Base-by-base conservation (phyloP, 2,113 vertebrate genomes). In the Oryctolagus cuniculus region DNA sequence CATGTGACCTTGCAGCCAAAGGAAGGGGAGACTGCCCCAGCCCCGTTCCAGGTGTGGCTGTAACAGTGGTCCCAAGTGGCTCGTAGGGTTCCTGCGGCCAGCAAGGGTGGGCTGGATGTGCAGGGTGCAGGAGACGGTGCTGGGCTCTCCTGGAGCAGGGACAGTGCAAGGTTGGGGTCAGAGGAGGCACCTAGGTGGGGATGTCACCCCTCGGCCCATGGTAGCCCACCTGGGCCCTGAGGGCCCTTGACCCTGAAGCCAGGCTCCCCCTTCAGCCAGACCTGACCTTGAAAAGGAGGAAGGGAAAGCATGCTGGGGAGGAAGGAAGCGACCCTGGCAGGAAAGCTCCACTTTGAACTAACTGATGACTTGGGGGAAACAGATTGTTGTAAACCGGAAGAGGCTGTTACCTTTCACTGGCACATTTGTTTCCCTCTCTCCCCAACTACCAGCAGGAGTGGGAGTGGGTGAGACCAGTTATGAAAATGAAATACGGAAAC, bases 301-400 rank as follows among this genome's bases (percentile, higher is more conserved):
- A 58, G 55, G 55, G 55, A 58, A 58, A 58, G 19, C 19, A 58
- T 24, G 4, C 64, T 78, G 63, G 55, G 31, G 78, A 87, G 64
- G 51, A 70, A 94, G 92, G 90, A 87, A 89, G 36, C 36, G 19
- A 29, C 22, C 22, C 44, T 70, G 94, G 89, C 77, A 89, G 69
- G 73, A 88, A 66, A 66, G 79, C 87, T 63, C 90, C 70, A 77
- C 78, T 86, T 69, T 81, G 72, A 88, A 87, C 89, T 78, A 78
- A 72, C 69, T 69, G 49, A 89, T 63, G 95, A 90, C 75, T 93
- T 90, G 67, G 63, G 64, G 83, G 81, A 83, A 94, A 87, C 31
- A 87, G 83, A 74, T 95, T 63, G 81, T 90, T 95, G 89, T 90
- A 78, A 92, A 82, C 58, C 44, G 61, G 92, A 96, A 90, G 73